Base-by-base conservation (phyloP, 2,797 vertebrate genomes). In the Enteromius argenteus region DNA sequence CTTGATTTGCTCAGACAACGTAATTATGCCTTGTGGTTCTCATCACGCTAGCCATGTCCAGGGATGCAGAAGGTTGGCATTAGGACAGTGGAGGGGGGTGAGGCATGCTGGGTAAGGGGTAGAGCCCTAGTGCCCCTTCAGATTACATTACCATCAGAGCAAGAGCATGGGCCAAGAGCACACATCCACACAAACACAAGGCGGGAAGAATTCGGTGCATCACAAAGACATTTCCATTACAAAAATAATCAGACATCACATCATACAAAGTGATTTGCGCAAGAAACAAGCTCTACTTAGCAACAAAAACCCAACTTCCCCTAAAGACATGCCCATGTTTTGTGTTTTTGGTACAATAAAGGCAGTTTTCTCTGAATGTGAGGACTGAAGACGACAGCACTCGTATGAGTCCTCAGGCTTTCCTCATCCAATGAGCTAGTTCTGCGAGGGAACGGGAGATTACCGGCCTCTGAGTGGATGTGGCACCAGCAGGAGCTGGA, bases 21-120 rank as follows among this genome's bases (percentile, higher is more conserved):
- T 93, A 93, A 94, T 94, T 93, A 93, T 91, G 91, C 91, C 91
- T 87, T 91, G 90, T 92, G 90, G 91, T 91, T 90, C 84, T 87
- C 88, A 92, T 88, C 91, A 81, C 74, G 82, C 86, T 92, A 85
- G 86, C 90, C 91, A 91, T 92, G 90, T 92, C 86, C 88, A 84
- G 86, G 76, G 86, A 89, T 90, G 88, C 86, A 85, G 89, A 86
- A 83, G 91, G 82, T 73, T 85, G 51, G 77, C 46, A 30, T 87
- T 30, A 60, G 84, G 46, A 81, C 53, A 60, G 64, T 78, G 0
- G 3, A 27, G 78, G 69, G 84, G 85, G 19, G 30, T 37, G 44
- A 37, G 88, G 86, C 92, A 92, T 66, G 87, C 90, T 91, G 87
- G 90, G 83, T 84, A 87, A 62, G 87, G 87, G 86, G 83, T 86